Conservation (phyloP, 2,888 invertebrate species). For the Torymus aiolomorphi region DNA sequence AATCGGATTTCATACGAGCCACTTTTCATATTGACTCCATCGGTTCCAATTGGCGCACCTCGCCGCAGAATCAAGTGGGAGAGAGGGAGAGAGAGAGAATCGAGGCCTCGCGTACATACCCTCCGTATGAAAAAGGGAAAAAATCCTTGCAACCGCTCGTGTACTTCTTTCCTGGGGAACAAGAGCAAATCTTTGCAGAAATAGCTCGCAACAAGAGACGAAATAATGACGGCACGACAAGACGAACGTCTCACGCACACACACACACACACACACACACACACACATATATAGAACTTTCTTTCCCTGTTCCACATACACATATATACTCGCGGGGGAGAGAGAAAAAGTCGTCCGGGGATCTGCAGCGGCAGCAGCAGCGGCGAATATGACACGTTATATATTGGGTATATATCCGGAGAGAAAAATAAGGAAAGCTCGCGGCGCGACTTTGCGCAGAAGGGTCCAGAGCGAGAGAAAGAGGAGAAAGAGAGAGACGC, state of each 20-base stretch:
- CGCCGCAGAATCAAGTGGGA: too few relatives aligned
- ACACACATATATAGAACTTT: too few relatives aligned
- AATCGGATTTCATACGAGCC: too few relatives aligned
- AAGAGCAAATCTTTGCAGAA: conserved; percentile 6
- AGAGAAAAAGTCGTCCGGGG: conserved; percentile 39
- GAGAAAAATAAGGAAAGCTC: conserved; percentile 53
- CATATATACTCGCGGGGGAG: background rate
- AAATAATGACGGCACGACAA: conserved; percentile 20
- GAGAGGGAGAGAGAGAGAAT: too few relatives aligned
- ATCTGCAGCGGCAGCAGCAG: conserved; percentile 33
- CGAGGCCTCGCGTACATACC: background rate
- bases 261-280: background rate
- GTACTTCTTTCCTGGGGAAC: conserved; percentile 10
- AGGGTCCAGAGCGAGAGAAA: conserved; percentile 58
- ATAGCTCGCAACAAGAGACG: conserved; percentile 16
- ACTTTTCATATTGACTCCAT: too few relatives aligned
- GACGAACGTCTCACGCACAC: background rate
- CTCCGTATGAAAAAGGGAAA: background rate
- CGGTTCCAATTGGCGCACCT: too few relatives aligned
- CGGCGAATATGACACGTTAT: conserved; percentile 39
- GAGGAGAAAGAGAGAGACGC: conserved; percentile 28
- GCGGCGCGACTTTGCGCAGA: conserved; percentile 15
- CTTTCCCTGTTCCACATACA: too few relatives aligned
- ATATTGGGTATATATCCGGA: conserved; percentile 54
- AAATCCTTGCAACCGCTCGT: background rate